Base-by-base conservation (phyloP, 2,888 invertebrate genomes). In the Itoplectis maculator region DNA sequence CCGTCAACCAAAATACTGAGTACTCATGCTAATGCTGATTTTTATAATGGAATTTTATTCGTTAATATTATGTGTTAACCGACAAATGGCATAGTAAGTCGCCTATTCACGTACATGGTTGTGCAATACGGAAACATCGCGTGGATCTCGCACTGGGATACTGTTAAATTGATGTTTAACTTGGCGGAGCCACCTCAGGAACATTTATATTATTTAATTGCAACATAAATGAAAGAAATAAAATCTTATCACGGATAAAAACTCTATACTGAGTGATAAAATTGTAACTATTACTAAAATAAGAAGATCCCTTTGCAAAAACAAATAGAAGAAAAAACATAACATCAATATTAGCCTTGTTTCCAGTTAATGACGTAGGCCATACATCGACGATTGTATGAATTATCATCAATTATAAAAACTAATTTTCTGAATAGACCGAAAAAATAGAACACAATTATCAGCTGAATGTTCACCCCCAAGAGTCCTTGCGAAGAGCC, bases 11-110 rank as follows among this genome's bases (percentile, higher is more conserved):
- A 76, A 79, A 54, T 68, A 63, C 76, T 69, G 51, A 35, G 11
- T 23, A 23, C 66, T 63, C 66, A n/a, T 66, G 51, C 72, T 76
- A 72, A 56, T 42, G 73, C 61, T 76, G 72, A 82, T 76, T 76
- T 72, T 79, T 76, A 15, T 76, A 82, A 82, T 79, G 76, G 70
- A 82, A 79, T 82, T 79, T 76, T 79, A 76, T 76, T 76, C 76
- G 68, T 54, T 79, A 72, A 79, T 75, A 61, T 79, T 68, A 73
- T 47, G 68, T 51, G 61, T 72, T 63, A 29, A 42, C 72, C 66
- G 59, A 79, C 51, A 54, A 75, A 82, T 79, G 29, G 56, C 74
- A 49, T 23, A 9, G 29, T 15, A 23, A 47, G 49, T 20, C 59
- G 40, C n/a, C 40, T 20, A n/a, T 49, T 72, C 6, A 0, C 9